A percentile compares a stretch with the other conserved stretches of the same genome.
Evolutionary conservation across 2,797 vertebrate species (phyloP).

Genomic region (Leptodactylus fallax): DNA sequence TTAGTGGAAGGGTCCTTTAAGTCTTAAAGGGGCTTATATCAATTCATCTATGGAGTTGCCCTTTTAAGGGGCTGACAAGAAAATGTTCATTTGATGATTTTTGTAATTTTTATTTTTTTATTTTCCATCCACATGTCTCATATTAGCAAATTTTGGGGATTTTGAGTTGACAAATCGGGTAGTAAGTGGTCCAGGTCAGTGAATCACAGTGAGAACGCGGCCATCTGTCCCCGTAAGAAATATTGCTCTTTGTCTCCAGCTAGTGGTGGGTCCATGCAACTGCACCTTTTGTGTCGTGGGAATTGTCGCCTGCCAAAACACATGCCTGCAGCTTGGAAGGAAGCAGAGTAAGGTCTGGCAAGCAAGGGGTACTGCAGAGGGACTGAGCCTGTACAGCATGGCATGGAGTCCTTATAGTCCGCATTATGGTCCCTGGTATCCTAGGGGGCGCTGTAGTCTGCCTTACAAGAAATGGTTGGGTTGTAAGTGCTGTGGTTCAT

Average conservation of each 20-base stretch:
- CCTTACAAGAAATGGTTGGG: no score
- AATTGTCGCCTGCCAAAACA: not conserved
- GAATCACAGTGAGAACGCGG: not conserved
- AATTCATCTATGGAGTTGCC: not conserved
- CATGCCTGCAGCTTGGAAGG: no score
- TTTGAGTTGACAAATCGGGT: no score
- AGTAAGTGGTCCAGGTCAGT: not conserved
- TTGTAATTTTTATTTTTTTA: no score
- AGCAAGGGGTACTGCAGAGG: no score
- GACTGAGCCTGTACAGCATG: not conserved
- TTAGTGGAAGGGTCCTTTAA: not conserved
- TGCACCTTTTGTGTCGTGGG: not conserved
- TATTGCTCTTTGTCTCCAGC: not conserved
- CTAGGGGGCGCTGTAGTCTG: no score
- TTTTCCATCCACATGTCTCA: no score
- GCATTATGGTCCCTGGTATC: not conserved
- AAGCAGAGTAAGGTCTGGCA: no score
- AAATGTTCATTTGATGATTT: no score
- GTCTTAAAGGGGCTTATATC: not conserved
- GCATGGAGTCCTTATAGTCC: not conserved
- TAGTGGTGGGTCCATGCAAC: not conserved
- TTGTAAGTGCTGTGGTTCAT: no score
- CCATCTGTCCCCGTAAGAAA: not conserved
- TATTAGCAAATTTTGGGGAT: no score
- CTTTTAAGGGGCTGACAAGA: not conserved